Evolutionary conservation across 2,888 invertebrate genomes (phyloP).

Genomic region (Temnothorax rugatulus): DNA sequence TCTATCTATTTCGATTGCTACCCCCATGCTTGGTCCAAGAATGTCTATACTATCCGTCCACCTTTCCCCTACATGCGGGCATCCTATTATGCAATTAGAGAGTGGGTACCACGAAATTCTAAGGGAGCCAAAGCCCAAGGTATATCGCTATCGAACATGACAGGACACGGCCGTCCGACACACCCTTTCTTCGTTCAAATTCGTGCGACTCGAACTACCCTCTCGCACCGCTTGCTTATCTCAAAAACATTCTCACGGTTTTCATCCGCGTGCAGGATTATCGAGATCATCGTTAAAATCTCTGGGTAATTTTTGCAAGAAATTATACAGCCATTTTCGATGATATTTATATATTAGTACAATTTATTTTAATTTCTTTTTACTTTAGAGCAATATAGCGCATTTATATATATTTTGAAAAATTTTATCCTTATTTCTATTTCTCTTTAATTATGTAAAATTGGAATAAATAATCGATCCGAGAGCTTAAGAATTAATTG

Average conservation of each 20-base stretch:
- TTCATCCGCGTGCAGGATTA: constrained; percentile 22
- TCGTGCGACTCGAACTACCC: constrained; percentile 78
- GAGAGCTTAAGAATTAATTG: constrained; percentile 15
- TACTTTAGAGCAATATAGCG: neutral
- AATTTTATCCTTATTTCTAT: neutral
- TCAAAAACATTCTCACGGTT: constrained; percentile 79
- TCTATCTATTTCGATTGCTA: constrained; percentile 67
- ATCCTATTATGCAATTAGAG: constrained; percentile 86
- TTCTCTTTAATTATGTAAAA: constrained; percentile 12
- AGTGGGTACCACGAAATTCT: constrained; percentile 81
- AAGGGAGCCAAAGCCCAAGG: constrained; percentile 82
- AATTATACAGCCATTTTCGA: neutral
- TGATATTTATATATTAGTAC: neutral
- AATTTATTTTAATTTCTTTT: neutral
- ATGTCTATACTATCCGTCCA: constrained; percentile 73
- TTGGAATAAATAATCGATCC: neutral
- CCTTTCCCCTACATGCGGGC: constrained; percentile 80
- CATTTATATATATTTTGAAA: neutral
- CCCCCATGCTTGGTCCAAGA: constrained; percentile 67
- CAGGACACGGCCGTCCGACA: constrained; percentile 86
- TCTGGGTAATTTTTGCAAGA: neutral
- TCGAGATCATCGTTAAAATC: neutral
- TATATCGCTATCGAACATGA: constrained; percentile 86
- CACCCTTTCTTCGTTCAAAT: constrained; percentile 86
- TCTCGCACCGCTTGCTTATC: constrained; percentile 81